A percentile compares a stretch with the other conserved stretches of the same genome.
These are phyloP conservation scores for Scolanthus callimorphus DNA, from an alignment of 92 coral and sea anemone genomes.

Conservation along the genomic window DNA sequence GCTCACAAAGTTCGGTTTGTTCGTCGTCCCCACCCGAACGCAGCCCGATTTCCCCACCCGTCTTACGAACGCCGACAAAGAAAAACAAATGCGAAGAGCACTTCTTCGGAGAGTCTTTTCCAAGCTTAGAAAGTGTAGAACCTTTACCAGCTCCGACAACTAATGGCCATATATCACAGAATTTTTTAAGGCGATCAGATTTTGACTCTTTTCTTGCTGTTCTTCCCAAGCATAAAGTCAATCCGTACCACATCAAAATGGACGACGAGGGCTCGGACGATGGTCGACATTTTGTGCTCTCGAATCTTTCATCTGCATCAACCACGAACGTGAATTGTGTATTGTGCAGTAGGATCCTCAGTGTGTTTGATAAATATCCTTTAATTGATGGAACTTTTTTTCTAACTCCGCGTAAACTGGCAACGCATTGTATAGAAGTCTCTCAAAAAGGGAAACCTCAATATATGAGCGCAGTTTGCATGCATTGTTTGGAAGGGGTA, in stretches of 20 bases:
- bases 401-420: constrained; percentile 81
- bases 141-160: constrained; percentile 33
- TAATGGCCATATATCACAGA: constrained; percentile 49
- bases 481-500: constrained; percentile 92
- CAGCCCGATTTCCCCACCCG: constrained; percentile 84
- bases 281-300: constrained; percentile 85
- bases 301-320: constrained; percentile 74
- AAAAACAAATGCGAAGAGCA: constrained; percentile 70
- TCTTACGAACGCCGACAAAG: constrained; percentile 75
- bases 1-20: constrained; percentile 84
- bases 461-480: constrained; percentile 86
- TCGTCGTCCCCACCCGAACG: constrained; percentile 83
- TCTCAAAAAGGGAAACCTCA: constrained; percentile 76
- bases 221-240: constrained; percentile 93
- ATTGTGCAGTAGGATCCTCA: constrained; percentile 77
- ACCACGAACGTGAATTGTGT: constrained; percentile 84
- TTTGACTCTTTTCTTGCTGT: constrained; percentile 88
- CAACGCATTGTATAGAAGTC: constrained; percentile 77
- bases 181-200: constrained; percentile 86
- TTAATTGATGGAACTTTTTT: constrained; percentile 96
- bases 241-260: constrained; percentile 98
- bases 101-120: constrained; percentile 76
- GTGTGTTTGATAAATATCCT: constrained; percentile 96
- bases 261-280: constrained; percentile 94
- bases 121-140: constrained; percentile 42